These are phyloP conservation scores for Oxyura jamaicensis DNA, from an alignment of 2,113 vertebrate genomes.

Conservation along the genomic window DNA sequence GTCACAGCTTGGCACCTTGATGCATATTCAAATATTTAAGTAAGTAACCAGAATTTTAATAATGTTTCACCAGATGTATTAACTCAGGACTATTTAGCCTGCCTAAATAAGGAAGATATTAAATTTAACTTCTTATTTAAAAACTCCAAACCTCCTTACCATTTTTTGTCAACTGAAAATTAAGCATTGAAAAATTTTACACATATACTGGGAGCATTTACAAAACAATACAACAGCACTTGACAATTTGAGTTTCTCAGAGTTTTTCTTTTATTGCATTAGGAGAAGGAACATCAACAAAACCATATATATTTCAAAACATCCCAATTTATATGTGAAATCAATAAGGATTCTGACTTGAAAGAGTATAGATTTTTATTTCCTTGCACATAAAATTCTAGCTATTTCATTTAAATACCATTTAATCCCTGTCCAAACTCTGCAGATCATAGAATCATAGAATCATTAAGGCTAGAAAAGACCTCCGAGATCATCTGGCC, in stretches of 20 bases:
- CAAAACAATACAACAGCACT: background rate
- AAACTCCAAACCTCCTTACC: background rate
- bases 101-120: background rate
- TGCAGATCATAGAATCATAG: background rate
- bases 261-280: background rate
- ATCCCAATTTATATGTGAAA: background rate
- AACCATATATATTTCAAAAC: background rate
- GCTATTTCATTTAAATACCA: background rate
- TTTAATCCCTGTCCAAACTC: background rate
- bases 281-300: background rate
- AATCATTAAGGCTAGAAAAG: too few relatives aligned
- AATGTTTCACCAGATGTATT: background rate
- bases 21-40: background rate
- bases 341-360: background rate
- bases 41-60: background rate
- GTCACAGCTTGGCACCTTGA: background rate
- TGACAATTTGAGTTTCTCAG: background rate
- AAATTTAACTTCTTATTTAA: background rate
- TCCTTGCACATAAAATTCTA: background rate
- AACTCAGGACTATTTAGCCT: background rate
- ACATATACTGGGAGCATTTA: background rate
- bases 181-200: background rate
- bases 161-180: background rate
- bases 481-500: too few relatives aligned
- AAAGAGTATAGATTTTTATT: background rate